Evolutionary conservation across 1,140 invertebrate genomes (phyloP).

Genomic region (Diprion similis): DNA sequence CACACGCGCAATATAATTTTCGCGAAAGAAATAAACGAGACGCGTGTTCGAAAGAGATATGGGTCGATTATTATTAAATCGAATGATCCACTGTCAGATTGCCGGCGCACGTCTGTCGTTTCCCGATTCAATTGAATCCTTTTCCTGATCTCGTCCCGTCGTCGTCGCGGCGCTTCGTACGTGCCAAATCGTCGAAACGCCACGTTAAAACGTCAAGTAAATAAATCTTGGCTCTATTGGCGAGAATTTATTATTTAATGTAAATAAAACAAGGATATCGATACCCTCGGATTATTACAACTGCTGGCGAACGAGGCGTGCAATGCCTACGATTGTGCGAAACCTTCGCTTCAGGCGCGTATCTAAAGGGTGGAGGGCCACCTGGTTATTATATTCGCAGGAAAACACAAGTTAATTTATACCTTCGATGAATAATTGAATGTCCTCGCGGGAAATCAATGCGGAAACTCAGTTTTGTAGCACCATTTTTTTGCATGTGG

Average conservation of each 20-base stretch:
- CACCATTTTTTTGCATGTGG: no score
- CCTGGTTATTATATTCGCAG: no score
- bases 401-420: not conserved
- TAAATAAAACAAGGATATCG: not conserved
- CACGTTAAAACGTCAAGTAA: not conserved
- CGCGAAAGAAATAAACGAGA: not conserved
- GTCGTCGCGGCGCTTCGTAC: not conserved
- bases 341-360: no score
- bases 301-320: no score
- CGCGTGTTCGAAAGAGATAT: not conserved
- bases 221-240: not conserved
- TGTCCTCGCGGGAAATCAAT: not conserved
- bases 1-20: no score
- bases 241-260: not conserved
- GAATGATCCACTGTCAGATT: not conserved
- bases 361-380: no score
- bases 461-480: no score
- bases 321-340: no score
- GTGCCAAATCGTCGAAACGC: not conserved
- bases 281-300: no score
- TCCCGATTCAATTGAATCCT: not conserved
- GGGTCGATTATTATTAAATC: conserved; percentile 2
- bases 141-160: not conserved
- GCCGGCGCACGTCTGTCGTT: not conserved
- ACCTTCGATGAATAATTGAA: not conserved